Conservation (phyloP, 2,888 invertebrate species). For the Eucriotettix oculatus region DNA sequence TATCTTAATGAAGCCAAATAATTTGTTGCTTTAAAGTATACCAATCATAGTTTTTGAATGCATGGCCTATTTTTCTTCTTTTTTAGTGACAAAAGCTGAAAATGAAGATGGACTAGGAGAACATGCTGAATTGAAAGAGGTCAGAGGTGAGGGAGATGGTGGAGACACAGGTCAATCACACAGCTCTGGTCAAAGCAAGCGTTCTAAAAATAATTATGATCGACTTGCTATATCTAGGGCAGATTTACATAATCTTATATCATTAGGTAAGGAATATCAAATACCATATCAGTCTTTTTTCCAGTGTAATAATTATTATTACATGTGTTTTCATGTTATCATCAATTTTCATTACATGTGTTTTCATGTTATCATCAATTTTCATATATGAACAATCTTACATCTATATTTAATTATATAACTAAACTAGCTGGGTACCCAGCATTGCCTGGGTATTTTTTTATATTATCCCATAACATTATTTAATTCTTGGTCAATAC, state of each 20-base stretch:
- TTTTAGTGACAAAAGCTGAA: conserved; percentile 42
- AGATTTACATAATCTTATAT: conserved; percentile 42
- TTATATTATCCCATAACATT: too few relatives aligned
- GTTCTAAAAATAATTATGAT: conserved; percentile 47
- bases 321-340: too few relatives aligned
- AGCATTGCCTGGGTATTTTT: too few relatives aligned
- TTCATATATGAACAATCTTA: too few relatives aligned
- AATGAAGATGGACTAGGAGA: conserved; percentile 34
- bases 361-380: too few relatives aligned
- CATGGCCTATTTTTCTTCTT: neutral
- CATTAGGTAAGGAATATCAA: conserved; percentile 26
- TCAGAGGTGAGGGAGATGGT: conserved; percentile 37
- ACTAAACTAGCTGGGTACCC: too few relatives aligned
- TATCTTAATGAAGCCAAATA: too few relatives aligned
- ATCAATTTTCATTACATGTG: too few relatives aligned
- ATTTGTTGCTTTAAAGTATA: neutral
- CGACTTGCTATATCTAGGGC: conserved; percentile 57
- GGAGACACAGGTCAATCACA: conserved; percentile 45
- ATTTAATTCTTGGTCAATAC: too few relatives aligned
- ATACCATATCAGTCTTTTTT: too few relatives aligned
- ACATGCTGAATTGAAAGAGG: conserved; percentile 40
- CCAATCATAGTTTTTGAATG: neutral
- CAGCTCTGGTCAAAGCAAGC: conserved; percentile 39
- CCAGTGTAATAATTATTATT: too few relatives aligned
- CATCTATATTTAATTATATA: too few relatives aligned